Base-by-base conservation (phyloP, 2,888 invertebrate species). In the Drosophila monieri region DNA sequence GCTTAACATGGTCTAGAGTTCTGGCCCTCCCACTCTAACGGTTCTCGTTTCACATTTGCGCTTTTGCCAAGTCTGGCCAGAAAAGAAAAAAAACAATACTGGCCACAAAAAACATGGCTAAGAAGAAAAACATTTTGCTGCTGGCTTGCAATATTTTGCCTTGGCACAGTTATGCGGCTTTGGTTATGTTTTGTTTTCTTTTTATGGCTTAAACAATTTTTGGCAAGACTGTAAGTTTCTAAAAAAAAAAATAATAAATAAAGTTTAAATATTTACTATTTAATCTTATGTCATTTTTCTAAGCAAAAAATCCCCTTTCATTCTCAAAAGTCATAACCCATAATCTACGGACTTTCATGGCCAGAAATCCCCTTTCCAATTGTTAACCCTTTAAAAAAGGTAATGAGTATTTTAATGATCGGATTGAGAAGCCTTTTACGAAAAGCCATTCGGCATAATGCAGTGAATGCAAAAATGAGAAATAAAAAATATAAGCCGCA, bases 121-220 rank as follows among this genome's bases (percentile, higher is more conserved):
- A 53, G 60, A 64, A 49, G 39, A 55, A 52, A 64, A 27, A 80
- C 59, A 69, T 66, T 60, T 43, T 57, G 56, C 56, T 57, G 71
- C 46, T 62, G 54, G 64, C 52, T 53, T 30, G 64, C 49, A 46
- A 52, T 69, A 55, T 69, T 65, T 76, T 53, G 85, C 81, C 81
- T 81, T 81, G 81, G 81, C 87, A 81, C 87, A 81, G 81, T 81
- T 81, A 85, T 84, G 87, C 51, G 71, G 87, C 81, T 78, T 69
- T 80, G 76, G 62, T 66, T 70, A 77, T 32, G 56, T 67, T 71
- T 65, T 57, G 18, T 18, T 18, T 55, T 54, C 18, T 9, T 46
- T 21, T 12, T 57, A 43, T 51, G 60, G 23, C 59, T 43, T 65
- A 35, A 25, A 67, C 48, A 5, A 12, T 53, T 23, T 37, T 37